Conservation (phyloP, 1,140 invertebrate genomes). For the Anastrepha obliqua region DNA sequence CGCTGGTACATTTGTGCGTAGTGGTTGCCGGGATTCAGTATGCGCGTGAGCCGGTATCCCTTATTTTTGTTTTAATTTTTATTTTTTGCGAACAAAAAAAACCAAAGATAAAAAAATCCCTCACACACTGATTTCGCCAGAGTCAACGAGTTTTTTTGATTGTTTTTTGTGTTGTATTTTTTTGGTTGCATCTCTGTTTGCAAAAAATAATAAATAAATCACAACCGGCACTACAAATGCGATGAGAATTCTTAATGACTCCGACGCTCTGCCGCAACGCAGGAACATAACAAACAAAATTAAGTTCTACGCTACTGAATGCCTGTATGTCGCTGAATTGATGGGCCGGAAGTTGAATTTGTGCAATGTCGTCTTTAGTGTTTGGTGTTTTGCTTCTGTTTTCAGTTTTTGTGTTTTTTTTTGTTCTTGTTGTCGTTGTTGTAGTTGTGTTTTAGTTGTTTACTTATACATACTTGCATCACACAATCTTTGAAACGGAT, state of each 20-base stretch:
- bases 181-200: slow-evolving; percentile 34
- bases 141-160: neutral
- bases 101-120: neutral
- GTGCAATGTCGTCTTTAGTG: slow-evolving; percentile 19
- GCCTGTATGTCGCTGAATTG: slow-evolving; percentile 37
- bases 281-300: neutral
- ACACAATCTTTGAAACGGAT: slow-evolving; percentile 18
- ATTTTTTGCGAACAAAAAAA: neutral
- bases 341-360: slow-evolving; percentile 50
- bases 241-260: slow-evolving; percentile 35
- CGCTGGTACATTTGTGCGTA: too few relatives aligned
- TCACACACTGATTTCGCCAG: neutral
- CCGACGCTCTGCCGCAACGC: neutral
- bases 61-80: neutral
- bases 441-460: neutral
- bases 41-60: neutral
- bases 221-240: slow-evolving; percentile 31
- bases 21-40: neutral
- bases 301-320: neutral
- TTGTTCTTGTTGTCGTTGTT: neutral
- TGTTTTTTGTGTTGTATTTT: neutral
- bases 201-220: slow-evolving; percentile 51
- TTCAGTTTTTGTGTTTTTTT: neutral
- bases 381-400: slow-evolving; percentile 31
- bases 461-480: neutral